phyloP scores from a whole-genome alignment of 2,797 vertebrate genomes.

The Enteromius fasciolatus region DNA sequence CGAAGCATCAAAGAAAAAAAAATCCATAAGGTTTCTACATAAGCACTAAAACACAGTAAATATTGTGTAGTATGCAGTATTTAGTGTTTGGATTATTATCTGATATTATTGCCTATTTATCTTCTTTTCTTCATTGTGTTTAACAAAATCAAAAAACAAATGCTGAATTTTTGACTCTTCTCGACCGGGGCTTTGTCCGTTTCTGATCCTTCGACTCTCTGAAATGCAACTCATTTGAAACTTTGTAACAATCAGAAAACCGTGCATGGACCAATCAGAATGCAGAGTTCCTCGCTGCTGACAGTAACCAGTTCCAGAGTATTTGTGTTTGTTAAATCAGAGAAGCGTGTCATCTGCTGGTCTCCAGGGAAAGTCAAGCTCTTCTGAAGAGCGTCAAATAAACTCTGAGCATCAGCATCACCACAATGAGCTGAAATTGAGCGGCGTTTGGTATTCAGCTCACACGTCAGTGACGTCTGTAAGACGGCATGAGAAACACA shows the following conservation, averaged over 20 bases:
- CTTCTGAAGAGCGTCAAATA: neutral
- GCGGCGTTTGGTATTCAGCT: neutral
- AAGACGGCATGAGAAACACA: neutral
- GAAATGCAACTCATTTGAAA: neutral
- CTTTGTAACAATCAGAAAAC: neutral
- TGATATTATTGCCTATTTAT: too few species aligned
- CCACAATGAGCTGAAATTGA: neutral
- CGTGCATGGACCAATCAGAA: neutral
- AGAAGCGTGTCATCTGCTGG: neutral
- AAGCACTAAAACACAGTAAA: neutral
- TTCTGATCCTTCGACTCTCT: neutral
- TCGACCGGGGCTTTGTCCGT: neutral
- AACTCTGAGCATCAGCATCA: neutral
- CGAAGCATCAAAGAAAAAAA: neutral
- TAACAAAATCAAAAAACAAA: too few species aligned
- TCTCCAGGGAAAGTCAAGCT: neutral
- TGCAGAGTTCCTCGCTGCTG: neutral
- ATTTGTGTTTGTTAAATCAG: neutral
- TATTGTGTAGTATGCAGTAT: neutral
- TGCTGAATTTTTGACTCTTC: neutral
- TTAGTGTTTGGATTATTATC: too few species aligned
- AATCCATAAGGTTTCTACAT: too few species aligned
- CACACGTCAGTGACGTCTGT: neutral
- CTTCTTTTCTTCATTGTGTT: neutral
- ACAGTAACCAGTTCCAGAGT: neutral